Evolutionary conservation across 1,140 invertebrate species (phyloP).

Genomic region (Helicoverpa zea): DNA sequence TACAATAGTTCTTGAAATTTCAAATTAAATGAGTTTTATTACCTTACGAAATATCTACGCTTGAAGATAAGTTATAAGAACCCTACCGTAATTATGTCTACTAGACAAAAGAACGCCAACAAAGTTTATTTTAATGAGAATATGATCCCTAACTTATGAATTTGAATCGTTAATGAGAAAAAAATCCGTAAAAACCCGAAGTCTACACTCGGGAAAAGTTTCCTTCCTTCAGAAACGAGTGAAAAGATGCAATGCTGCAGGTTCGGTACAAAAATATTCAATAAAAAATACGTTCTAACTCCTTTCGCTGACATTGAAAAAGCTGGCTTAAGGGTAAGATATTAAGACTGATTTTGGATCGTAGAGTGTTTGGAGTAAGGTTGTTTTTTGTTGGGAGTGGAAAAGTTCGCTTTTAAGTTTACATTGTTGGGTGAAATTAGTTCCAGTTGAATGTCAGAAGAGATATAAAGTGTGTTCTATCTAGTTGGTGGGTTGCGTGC

Average conservation of each 20-base stretch:
- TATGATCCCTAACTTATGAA: slow-evolving; percentile 56
- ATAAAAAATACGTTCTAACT: slow-evolving; percentile 39
- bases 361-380: neutral
- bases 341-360: slow-evolving; percentile 30
- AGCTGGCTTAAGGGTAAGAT: slow-evolving; percentile 29
- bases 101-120: slow-evolving; percentile 22
- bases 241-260: slow-evolving; percentile 64
- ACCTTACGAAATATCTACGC: slow-evolving; percentile 5
- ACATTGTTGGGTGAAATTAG: slow-evolving; percentile 66
- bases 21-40: slow-evolving; percentile 26
- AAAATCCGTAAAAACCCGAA: slow-evolving; percentile 52
- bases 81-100: slow-evolving; percentile 17
- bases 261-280: slow-evolving; percentile 43
- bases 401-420: slow-evolving; percentile 63
- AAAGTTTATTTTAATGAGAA: slow-evolving; percentile 47
- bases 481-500: slow-evolving; percentile 43
- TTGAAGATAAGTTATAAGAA: slow-evolving; percentile 12
- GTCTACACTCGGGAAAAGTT: slow-evolving; percentile 58
- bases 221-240: slow-evolving; percentile 56
- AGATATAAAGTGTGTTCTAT: slow-evolving; percentile 58
- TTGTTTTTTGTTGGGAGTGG: slow-evolving; percentile 36
- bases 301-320: slow-evolving; percentile 18
- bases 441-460: slow-evolving; percentile 63
- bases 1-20: slow-evolving; percentile 4
- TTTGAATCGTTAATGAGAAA: slow-evolving; percentile 62